Evolutionary conservation across 1,140 invertebrate species (phyloP).

Genomic region (Hyles vespertilio): DNA sequence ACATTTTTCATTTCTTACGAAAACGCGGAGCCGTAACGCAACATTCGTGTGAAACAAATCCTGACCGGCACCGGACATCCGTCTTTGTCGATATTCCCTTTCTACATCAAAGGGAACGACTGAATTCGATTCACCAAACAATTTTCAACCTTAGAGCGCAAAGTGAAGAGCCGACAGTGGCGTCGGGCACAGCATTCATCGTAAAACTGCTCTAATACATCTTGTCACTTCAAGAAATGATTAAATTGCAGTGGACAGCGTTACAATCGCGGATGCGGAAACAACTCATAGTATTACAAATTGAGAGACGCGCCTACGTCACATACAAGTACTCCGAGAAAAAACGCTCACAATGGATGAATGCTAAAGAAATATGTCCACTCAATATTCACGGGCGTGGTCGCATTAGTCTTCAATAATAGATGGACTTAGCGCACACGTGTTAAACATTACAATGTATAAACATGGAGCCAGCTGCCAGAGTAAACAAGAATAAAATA

Average conservation of each 20-base stretch:
- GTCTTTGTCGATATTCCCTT: slow-evolving; percentile 73
- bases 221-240: slow-evolving; percentile 53
- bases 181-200: slow-evolving; percentile 11
- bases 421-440: slow-evolving; percentile 10
- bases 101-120: slow-evolving; percentile 68
- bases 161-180: background rate
- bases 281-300: slow-evolving; percentile 47
- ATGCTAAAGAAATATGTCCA: slow-evolving; percentile 13
- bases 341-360: slow-evolving; percentile 12
- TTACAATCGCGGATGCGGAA: slow-evolving; percentile 52
- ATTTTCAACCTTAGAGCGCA: slow-evolving; percentile 53
- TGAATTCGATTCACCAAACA: slow-evolving; percentile 28
- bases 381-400: slow-evolving; percentile 13
- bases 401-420: slow-evolving; percentile 11
- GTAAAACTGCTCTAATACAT: slow-evolving; percentile 58
- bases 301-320: slow-evolving; percentile 15
- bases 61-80: slow-evolving; percentile 74
- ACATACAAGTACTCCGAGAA: background rate
- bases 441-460: slow-evolving; percentile 15
- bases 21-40: slow-evolving; percentile 38
- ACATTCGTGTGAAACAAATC: slow-evolving; percentile 69
- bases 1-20: slow-evolving; percentile 41
- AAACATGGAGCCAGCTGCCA: background rate
- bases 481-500: slow-evolving; percentile 14
- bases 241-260: slow-evolving; percentile 59